Percentiles rank a stretch among this genome's conserved stretches.
Evolutionary conservation across 2,888 invertebrate species (phyloP).

Genomic region (Aplocera efformata): DNA sequence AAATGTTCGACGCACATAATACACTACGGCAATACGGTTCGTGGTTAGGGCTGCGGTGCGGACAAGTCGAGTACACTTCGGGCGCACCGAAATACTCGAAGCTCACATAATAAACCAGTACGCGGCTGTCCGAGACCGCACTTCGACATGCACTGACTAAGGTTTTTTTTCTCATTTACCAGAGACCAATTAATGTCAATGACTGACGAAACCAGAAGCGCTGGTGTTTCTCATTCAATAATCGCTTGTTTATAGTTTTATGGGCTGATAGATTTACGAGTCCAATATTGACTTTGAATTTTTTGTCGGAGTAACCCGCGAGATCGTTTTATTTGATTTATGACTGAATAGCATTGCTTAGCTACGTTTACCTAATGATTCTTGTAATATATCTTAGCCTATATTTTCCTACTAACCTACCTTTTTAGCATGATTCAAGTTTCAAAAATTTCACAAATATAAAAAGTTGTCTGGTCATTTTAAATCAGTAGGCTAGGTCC

Average conservation of each 20-base stretch:
- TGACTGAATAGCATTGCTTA: conserved; percentile 1
- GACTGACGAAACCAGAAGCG: conserved; percentile 65
- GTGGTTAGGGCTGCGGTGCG: conserved; percentile 38
- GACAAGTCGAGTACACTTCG: conserved; percentile 36
- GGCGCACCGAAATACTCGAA: conserved; percentile 54
- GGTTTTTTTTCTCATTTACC: conserved; percentile 57
- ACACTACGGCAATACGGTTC: conserved; percentile 49
- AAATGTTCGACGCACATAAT: conserved; percentile 61
- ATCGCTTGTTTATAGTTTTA: conserved; percentile 44
- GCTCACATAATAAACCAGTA: conserved; percentile 38
- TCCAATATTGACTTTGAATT: conserved; percentile 15
- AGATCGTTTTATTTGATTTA: conserved; percentile 13
- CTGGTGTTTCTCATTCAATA: conserved; percentile 53
- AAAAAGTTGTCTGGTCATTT: too few relatives aligned
- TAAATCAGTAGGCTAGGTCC: too few relatives aligned
- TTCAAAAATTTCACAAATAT: too few relatives aligned
- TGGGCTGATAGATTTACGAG: conserved; percentile 34
- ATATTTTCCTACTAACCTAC: too few relatives aligned
- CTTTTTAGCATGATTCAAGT: too few relatives aligned
- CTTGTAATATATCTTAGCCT: too few relatives aligned
- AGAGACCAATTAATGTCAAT: conserved; percentile 67
- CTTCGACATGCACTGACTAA: conserved; percentile 63
- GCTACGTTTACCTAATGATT: neutral
- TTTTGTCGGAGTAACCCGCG: conserved; percentile 8
- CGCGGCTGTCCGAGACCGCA: conserved; percentile 44